These are phyloP conservation scores for Anthoscopus minutus DNA, from an alignment of 2,113 vertebrate genomes.

Conservation along the genomic window DNA sequence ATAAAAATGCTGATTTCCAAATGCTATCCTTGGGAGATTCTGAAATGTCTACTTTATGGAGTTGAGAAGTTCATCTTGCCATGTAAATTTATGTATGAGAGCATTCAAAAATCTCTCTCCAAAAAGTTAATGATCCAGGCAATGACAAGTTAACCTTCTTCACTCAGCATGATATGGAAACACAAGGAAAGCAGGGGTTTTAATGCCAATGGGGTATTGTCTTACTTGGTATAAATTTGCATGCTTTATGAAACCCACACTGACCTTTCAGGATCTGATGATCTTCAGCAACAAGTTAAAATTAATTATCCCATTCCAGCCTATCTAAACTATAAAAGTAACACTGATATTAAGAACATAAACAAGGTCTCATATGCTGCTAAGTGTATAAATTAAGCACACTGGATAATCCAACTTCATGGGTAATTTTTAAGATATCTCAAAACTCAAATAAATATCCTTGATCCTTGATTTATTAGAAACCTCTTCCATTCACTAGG, in stretches of 20 bases:
- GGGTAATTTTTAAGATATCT: not conserved
- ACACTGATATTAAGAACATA: not conserved
- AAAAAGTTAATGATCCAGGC: slow-evolving; percentile 19
- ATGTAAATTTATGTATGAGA: slow-evolving; percentile 25
- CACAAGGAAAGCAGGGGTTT: not conserved
- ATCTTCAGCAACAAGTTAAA: not conserved
- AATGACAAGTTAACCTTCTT: slow-evolving; percentile 30
- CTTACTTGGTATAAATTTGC: not conserved
- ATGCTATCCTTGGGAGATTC: not conserved
- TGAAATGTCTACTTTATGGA: not conserved
- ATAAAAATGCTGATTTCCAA: not conserved
- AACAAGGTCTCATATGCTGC: not conserved
- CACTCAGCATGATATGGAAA: not conserved
- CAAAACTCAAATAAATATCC: not conserved
- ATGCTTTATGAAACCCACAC: not conserved
- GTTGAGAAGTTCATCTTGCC: not conserved
- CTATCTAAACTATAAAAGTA: not conserved
- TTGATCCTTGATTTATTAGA: not conserved
- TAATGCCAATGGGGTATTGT: not conserved
- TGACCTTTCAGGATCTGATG: not conserved
- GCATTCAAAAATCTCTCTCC: not conserved
- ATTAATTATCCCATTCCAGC: not conserved
- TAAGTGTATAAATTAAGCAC: not conserved
- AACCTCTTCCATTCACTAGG: not conserved
- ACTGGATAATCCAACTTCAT: not conserved